Percentiles rank a stretch among this genome's conserved stretches.
Conservation (phyloP, 2,797 vertebrate species). For the Poecilia wingei region DNA sequence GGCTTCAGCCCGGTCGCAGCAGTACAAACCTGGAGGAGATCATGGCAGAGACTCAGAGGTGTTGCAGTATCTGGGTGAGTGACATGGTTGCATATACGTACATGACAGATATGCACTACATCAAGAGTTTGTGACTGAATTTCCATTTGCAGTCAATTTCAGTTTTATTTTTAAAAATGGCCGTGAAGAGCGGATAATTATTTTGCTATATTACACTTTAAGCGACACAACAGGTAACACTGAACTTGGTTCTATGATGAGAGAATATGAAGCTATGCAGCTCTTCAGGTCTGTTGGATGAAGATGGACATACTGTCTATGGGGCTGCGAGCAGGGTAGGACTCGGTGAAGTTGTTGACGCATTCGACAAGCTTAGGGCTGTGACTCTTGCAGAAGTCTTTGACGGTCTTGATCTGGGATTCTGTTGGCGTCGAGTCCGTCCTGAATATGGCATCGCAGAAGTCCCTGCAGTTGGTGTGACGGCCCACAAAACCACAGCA, state of each 20-base stretch:
- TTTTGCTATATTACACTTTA: too few relatives aligned
- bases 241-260: not conserved
- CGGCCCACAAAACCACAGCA: conserved; percentile 96
- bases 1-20: conserved; percentile 95
- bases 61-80: not conserved
- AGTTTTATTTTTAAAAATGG: not conserved
- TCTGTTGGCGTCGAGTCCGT: conserved; percentile 95
- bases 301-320: conserved; percentile 89
- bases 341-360: conserved; percentile 96
- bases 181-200: too few relatives aligned
- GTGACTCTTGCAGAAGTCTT: conserved; percentile 92
- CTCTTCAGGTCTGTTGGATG: not conserved
- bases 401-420: conserved; percentile 95
- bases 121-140: not conserved
- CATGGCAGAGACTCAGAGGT: not conserved
- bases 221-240: not conserved
- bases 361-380: conserved; percentile 93
- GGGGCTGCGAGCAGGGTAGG: conserved; percentile 94
- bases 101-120: not conserved
- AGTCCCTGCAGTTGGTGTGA: conserved; percentile 95
- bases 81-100: not conserved
- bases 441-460: conserved; percentile 98
- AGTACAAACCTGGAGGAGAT: conserved; percentile 88
- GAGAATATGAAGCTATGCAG: not conserved
- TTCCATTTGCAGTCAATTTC: not conserved